phyloP scores from a whole-genome alignment of 2,797 vertebrate genomes.

The Poeciliopsis infans region DNA sequence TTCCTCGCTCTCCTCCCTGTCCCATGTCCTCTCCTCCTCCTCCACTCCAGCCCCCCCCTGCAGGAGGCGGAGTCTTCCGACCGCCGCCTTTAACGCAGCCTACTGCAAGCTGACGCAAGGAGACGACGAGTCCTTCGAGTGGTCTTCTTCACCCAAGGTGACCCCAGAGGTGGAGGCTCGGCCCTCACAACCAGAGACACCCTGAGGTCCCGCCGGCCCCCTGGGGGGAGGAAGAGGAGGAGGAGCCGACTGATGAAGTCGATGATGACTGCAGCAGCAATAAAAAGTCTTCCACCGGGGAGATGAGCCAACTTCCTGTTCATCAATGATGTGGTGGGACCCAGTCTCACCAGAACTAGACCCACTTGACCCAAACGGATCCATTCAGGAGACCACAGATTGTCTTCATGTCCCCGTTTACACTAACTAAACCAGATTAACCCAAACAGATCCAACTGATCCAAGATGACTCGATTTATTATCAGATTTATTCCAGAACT shows the following conservation, averaged over 20 bases:
- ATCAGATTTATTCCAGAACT: not conserved
- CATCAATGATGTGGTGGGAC: no score
- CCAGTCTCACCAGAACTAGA: not conserved
- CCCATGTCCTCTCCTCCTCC: constrained; percentile 43
- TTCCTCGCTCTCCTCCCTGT: constrained; percentile 58
- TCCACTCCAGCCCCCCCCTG: not conserved
- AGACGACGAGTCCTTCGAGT: constrained; percentile 18
- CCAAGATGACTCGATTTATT: not conserved
- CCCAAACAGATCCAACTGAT: not conserved
- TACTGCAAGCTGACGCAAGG: constrained; percentile 30
- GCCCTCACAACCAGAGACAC: constrained; percentile 4
- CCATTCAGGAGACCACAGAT: not conserved
- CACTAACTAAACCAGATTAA: not conserved
- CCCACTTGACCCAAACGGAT: not conserved
- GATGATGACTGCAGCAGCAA: constrained; percentile 29
- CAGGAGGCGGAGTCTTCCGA: constrained; percentile 61
- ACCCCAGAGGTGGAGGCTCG: not conserved
- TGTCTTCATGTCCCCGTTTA: not conserved
- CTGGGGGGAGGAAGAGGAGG: not conserved
- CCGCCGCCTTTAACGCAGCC: not conserved
- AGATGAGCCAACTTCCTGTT: not conserved
- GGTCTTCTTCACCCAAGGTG: constrained; percentile 3
- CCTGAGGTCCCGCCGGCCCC: constrained; percentile 15
- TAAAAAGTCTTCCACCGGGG: constrained; percentile 47
- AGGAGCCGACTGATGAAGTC: not conserved